phyloP scores from a whole-genome alignment of 2,888 invertebrate genomes.

The Eupithecia centaureata region DNA sequence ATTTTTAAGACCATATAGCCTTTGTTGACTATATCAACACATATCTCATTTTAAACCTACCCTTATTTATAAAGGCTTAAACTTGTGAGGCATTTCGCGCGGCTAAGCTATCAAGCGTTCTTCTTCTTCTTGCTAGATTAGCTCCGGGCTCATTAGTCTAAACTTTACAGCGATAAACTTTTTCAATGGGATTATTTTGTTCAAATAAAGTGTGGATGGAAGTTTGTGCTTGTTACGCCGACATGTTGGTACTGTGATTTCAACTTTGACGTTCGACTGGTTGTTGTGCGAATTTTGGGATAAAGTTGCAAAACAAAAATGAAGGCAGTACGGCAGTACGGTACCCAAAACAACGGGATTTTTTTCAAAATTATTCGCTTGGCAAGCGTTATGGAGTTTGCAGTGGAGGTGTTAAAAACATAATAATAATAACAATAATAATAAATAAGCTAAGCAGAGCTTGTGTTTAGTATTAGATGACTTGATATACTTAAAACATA shows the following conservation, averaged over 20 bases:
- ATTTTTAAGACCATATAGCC: neutral
- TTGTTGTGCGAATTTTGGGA: slow-evolving; percentile 2
- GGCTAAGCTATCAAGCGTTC: slow-evolving; percentile 45
- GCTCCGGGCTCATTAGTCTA: slow-evolving; percentile 45
- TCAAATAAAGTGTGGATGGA: slow-evolving; percentile 17
- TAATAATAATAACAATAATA: no score
- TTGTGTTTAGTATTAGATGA: no score
- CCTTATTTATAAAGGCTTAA: slow-evolving; percentile 52
- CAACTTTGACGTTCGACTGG: slow-evolving; percentile 5
- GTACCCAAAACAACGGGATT: no score
- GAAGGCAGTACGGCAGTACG: no score
- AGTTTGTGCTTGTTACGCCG: slow-evolving; percentile 16
- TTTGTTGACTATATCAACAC: no score
- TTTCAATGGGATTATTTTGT: slow-evolving; percentile 35
- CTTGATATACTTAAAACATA: no score
- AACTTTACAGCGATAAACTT: slow-evolving; percentile 42
- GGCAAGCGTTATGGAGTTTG: no score
- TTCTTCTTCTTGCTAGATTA: slow-evolving; percentile 47
- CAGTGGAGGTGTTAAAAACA: no score
- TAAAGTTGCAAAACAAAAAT: slow-evolving; percentile 1
- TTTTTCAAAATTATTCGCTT: no score
- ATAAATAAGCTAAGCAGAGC: no score
- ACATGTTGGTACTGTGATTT: slow-evolving; percentile 13
- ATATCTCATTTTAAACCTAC: slow-evolving; percentile 48
- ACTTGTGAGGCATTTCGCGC: slow-evolving; percentile 38